Percentiles rank a stretch among this genome's conserved stretches.
phyloP scores from a whole-genome alignment of 2,888 invertebrate genomes.

The Polyommatus icarus region DNA sequence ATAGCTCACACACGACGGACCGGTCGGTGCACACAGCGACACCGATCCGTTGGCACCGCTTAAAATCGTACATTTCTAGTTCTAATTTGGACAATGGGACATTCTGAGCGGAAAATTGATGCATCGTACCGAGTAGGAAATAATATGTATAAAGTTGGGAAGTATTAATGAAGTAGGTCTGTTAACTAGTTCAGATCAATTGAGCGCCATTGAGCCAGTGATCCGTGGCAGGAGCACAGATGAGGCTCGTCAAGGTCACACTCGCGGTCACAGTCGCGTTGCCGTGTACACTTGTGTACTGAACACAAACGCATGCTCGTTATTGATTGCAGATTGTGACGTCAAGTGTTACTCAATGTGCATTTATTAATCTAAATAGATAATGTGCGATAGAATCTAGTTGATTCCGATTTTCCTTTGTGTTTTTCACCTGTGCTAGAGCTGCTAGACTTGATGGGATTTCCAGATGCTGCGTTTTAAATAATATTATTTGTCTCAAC shows the following conservation, averaged over 20 bases:
- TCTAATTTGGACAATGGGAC: background rate
- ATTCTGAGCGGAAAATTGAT: background rate
- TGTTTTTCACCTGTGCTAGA: background rate
- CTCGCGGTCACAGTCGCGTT: constrained; percentile 48
- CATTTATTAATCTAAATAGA: constrained; percentile 23
- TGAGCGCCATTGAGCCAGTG: constrained; percentile 70
- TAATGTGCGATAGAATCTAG: background rate
- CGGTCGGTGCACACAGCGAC: constrained; percentile 27
- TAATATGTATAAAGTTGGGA: constrained; percentile 27
- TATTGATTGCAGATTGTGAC: constrained; percentile 36
- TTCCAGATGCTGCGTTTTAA: background rate
- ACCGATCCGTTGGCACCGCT: constrained; percentile 30
- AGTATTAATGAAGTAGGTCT: constrained; percentile 20
- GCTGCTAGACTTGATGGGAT: background rate
- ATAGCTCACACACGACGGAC: constrained; percentile 37
- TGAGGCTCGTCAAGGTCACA: constrained; percentile 67
- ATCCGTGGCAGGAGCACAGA: constrained; percentile 64
- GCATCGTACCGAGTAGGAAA: background rate
- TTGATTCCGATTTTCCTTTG: constrained; percentile 3
- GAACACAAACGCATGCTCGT: constrained; percentile 42
- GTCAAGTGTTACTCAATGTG: constrained; percentile 5
- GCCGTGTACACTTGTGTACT: constrained; percentile 51
- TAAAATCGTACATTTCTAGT: constrained; percentile 22
- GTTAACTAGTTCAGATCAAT: constrained; percentile 73
- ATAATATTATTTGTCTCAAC: background rate